Base-by-base conservation (phyloP, 2,888 invertebrate genomes). In the Drosophila borborema region DNA sequence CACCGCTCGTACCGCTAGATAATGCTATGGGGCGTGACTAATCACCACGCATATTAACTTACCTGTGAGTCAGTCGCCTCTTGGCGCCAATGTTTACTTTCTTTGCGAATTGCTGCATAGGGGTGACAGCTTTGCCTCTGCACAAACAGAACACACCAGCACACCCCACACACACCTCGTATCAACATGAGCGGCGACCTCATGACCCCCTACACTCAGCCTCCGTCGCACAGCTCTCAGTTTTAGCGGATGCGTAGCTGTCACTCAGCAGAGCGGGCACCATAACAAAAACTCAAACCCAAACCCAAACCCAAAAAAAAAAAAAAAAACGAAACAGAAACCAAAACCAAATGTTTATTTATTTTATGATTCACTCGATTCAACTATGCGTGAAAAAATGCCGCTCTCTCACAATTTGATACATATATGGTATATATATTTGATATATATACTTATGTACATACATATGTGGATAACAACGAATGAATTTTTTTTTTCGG, bases 201-300 rank as follows among this genome's bases (percentile, higher is more conserved):
- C 14, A 60, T 20, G 59, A 69, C 48, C n/a, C 45, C 23, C 34
- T 18, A 31, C 61, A 64, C 43, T 28, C 28, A 49, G 48, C 41
- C 31, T 45, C 16, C 48, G 41, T 43, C 54, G 23, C 55, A 1
- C 36, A 38, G 59, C 23, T 40, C 6, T 16, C 56, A 36, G 36
- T 45, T 62, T 43, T 51, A 72, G 65, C 86, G 83, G 86, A 88
- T 83, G 86, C 81, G 81, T 64, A 60, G 63, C 68, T 85, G 86
- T 76, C 82, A 80, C 64, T 76, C 74, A 76, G n/a, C 53, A 54
- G 71, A 67, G 64, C 77, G 71, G 74, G 58, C 86, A 83, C 64
- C 49, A 71, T 55, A 78, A 49, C 69, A 48, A 41, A 34, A 60
- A 5, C 43, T 56, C 55, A 36, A 53, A 56, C 34, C 51, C 55